Percentiles rank a stretch among this genome's conserved stretches.
Conservation (phyloP, 2,113 vertebrate species). For the Odontophorus gujanensis region DNA sequence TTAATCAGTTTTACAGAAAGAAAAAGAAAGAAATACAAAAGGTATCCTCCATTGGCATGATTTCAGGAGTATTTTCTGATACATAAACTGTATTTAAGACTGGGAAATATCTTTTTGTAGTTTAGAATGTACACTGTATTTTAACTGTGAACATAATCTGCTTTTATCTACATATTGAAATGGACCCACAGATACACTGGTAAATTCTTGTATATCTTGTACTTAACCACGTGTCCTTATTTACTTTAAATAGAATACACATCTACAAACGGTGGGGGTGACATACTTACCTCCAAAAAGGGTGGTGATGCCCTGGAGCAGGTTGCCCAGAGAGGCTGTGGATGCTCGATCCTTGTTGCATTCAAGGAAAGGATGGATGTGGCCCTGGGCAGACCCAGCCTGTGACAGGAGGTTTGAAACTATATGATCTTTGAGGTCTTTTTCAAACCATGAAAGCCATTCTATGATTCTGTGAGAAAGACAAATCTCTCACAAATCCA, state of each 20-base stretch:
- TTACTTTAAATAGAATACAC: neutral
- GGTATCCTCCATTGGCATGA: accelerated
- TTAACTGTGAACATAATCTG: neutral
- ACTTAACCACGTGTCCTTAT: neutral
- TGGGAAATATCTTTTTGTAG: neutral
- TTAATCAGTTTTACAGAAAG: neutral
- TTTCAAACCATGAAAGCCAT: too few species aligned
- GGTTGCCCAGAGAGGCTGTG: too few species aligned
- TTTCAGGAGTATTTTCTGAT: neutral
- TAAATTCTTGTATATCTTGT: neutral
- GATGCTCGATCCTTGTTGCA: too few species aligned
- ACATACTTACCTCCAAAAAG: too few species aligned
- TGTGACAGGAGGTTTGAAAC: too few species aligned
- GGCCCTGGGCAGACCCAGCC: too few species aligned
- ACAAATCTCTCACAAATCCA: neutral
- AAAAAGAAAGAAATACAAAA: neutral
- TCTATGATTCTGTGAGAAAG: too few species aligned
- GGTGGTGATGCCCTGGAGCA: too few species aligned
- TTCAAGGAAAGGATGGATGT: too few species aligned
- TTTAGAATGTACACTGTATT: neutral
- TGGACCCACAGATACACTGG: neutral
- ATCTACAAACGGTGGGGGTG: neutral
- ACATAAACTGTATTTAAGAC: neutral
- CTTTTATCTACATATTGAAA: neutral
- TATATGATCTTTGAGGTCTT: too few species aligned